A percentile compares a stretch with the other conserved stretches of the same genome.
phyloP scores from a whole-genome alignment of 2,888 invertebrate genomes.

The Phengaris alcon region DNA sequence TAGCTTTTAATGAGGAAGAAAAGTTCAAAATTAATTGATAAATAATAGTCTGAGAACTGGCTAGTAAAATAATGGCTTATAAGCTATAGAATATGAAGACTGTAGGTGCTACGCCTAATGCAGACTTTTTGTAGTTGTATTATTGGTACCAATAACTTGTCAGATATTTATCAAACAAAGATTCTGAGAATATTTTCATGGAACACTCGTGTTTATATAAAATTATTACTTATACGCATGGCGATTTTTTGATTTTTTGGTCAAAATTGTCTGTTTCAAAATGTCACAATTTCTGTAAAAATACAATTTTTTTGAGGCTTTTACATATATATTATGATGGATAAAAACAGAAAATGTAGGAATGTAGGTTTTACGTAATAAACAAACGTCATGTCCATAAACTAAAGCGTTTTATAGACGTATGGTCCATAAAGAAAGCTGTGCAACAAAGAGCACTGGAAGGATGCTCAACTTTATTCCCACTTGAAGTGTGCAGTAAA shows the following conservation, averaged over 20 bases:
- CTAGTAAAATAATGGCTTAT: background rate
- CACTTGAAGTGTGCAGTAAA: conserved; percentile 67
- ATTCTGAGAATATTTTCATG: background rate
- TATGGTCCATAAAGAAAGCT: conserved; percentile 60
- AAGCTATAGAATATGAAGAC: no score
- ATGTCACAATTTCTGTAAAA: no score
- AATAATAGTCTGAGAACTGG: background rate
- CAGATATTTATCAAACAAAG: background rate
- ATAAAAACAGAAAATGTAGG: background rate
- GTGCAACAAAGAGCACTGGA: conserved; percentile 63
- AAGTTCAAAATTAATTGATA: conserved; percentile 5
- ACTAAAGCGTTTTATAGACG: conserved; percentile 58
- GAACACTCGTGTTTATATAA: no score
- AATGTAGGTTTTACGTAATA: background rate
- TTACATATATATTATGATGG: no score
- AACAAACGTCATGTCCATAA: conserved; percentile 46
- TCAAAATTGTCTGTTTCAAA: no score
- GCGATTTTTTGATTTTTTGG: no score
- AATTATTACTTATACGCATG: no score
- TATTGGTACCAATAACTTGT: background rate
- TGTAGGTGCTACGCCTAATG: no score
- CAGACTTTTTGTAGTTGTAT: background rate
- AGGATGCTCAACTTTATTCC: conserved; percentile 64
- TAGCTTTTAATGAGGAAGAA: conserved; percentile 7
- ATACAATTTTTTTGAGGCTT: no score